These are phyloP conservation scores for Thaleichthys pacificus DNA, from an alignment of 2,797 vertebrate genomes.

Conservation along the genomic window DNA sequence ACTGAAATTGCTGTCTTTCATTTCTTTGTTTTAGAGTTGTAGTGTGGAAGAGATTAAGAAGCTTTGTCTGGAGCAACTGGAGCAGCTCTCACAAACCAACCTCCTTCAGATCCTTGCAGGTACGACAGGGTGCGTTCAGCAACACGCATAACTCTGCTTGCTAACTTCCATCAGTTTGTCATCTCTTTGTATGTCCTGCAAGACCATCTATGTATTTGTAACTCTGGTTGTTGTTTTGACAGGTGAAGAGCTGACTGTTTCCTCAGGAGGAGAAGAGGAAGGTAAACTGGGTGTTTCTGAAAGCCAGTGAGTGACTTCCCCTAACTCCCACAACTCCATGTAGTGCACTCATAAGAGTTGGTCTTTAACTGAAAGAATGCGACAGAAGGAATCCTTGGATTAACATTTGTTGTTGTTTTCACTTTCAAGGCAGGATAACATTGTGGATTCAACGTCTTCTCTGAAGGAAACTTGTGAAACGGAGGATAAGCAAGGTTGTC, in stretches of 20 bases:
- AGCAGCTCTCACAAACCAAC: constrained; percentile 84
- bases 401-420: background rate
- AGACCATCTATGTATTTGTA: background rate
- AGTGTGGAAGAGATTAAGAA: constrained; percentile 88
- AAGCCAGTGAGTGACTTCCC: constrained; percentile 85
- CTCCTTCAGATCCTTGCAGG: constrained; percentile 90
- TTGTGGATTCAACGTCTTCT: constrained; percentile 86
- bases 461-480: constrained; percentile 79
- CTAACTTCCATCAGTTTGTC: background rate
- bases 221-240: constrained; percentile 12
- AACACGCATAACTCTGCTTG: too few relatives aligned
- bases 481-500: constrained; percentile 88
- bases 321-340: background rate
- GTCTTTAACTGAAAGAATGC: background rate
- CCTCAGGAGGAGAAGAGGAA: constrained; percentile 73
- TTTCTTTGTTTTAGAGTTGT: constrained; percentile 74
- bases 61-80: constrained; percentile 91
- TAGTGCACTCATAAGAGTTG: background rate
- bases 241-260: constrained; percentile 83
- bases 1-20: too few relatives aligned
- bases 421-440: constrained; percentile 85
- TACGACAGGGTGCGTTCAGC: constrained; percentile 56
- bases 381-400: background rate
- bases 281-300: constrained; percentile 67
- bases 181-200: background rate